These are phyloP conservation scores for Amphimedon queenslandica DNA, from an alignment of 37 sponge, comb jelly and placozoan species.

Conservation along the genomic window DNA sequence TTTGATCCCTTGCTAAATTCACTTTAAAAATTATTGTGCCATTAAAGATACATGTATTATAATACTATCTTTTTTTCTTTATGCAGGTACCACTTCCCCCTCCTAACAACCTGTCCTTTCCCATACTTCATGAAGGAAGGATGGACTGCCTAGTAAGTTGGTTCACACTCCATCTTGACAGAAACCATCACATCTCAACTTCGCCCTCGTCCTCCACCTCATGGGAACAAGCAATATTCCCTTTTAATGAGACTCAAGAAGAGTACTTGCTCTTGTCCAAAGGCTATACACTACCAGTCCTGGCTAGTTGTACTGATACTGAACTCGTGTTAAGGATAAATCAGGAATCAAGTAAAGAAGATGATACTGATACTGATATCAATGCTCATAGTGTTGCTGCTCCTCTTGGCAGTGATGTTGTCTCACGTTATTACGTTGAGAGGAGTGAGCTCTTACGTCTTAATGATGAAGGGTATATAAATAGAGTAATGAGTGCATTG, in stretches of 20 bases:
- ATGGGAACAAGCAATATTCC: conserved; percentile 79
- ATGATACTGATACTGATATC: not conserved
- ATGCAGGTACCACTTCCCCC: no score
- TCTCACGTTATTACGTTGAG: conserved; percentile 17
- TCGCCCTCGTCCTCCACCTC: conserved; percentile 32
- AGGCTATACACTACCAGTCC: conserved; percentile 34
- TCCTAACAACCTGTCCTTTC: conserved; percentile 4
- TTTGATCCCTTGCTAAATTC: conserved; percentile 18
- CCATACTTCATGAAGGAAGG: conserved; percentile 13
- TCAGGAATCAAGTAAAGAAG: not conserved
- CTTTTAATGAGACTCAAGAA: conserved; percentile 7
- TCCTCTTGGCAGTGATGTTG: not conserved
- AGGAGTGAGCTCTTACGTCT: conserved; percentile 32
- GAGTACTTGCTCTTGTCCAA: not conserved
- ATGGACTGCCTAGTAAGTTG: conserved; percentile 54
- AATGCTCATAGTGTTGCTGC: not conserved
- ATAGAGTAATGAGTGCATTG: not conserved
- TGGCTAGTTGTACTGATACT: conserved; percentile 45
- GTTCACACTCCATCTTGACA: conserved; percentile 59
- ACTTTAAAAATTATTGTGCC: no score
- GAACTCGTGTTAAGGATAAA: conserved; percentile 11
- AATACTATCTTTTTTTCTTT: no score
- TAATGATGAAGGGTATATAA: conserved; percentile 38
- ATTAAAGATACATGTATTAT: no score
- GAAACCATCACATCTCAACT: conserved; percentile 29